Evolutionary conservation across 2,113 vertebrate species (phyloP).

Genomic region (Campylorhamphus procurvoides): DNA sequence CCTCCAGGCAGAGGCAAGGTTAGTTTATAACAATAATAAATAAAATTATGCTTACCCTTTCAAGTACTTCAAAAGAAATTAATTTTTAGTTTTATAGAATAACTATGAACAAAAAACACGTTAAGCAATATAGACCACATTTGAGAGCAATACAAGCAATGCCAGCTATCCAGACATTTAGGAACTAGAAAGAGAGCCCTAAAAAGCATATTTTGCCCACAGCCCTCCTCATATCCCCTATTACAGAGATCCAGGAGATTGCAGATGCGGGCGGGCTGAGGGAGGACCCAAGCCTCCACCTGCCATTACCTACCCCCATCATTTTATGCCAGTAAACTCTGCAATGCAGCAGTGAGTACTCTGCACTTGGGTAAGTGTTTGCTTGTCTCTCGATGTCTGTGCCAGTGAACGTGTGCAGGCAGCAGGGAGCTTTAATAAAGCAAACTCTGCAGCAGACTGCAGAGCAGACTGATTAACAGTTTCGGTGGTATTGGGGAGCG

Average conservation of each 20-base stretch:
- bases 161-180: not conserved
- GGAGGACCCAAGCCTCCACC: constrained; percentile 28
- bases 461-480: constrained; percentile 61
- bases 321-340: constrained; percentile 49
- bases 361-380: constrained; percentile 51
- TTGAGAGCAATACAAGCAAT: not conserved
- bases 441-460: constrained; percentile 64
- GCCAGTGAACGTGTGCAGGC: constrained; percentile 63
- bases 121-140: not conserved
- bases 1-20: not conserved
- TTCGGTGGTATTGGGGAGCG: not conserved
- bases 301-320: constrained; percentile 35
- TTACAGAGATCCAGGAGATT: not conserved
- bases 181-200: not conserved
- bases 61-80: not conserved
- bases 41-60: constrained; percentile 11
- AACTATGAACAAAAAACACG: not conserved
- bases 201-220: not conserved
- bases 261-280: not conserved
- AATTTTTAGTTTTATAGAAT: not conserved
- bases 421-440: constrained; percentile 68
- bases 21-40: not conserved
- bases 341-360: constrained; percentile 66
- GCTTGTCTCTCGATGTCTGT: constrained; percentile 46
- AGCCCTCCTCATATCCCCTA: not conserved